Evolutionary conservation across 92 coral and sea anemone genomes (phyloP).

Genomic region (Isaurus tuberculatus): DNA sequence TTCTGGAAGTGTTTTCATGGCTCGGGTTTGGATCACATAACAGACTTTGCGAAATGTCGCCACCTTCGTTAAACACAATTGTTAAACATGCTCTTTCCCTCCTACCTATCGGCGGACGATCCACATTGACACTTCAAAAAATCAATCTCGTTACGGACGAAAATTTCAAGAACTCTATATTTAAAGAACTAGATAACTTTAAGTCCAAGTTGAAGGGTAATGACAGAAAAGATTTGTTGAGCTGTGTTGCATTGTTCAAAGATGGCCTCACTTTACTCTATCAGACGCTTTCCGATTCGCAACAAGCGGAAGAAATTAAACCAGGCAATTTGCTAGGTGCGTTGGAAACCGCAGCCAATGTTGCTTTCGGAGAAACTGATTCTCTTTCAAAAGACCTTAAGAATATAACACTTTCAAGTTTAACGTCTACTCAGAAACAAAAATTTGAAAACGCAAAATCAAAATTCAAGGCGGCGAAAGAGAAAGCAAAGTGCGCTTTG

Average conservation of each 20-base stretch:
- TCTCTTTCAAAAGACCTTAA: constrained; percentile 7
- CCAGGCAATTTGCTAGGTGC: constrained; percentile 7
- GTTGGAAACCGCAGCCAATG: constrained; percentile 10
- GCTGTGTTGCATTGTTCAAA: constrained; percentile 23
- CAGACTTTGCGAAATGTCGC: background rate
- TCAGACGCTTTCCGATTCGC: background rate
- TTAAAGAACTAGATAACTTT: constrained; percentile 14
- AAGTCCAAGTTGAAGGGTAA: constrained; percentile 36
- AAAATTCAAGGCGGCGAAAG: constrained; percentile 20
- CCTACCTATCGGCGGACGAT: background rate
- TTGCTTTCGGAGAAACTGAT: constrained; percentile 3
- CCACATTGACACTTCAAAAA: background rate
- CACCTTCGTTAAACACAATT: background rate
- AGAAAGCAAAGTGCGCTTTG: constrained; percentile 13
- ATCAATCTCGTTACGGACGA: background rate
- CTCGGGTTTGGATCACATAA: background rate
- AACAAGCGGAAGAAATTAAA: background rate
- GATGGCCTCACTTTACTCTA: constrained; percentile 30
- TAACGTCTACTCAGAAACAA: constrained; percentile 8
- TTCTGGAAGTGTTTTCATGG: background rate
- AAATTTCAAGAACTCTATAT: constrained; percentile 25
- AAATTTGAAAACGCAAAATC: constrained; percentile 9
- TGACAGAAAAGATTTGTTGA: constrained; percentile 24
- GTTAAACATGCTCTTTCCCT: constrained; percentile 24
- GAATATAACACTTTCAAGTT: background rate